A percentile compares a stretch with the other conserved stretches of the same genome.
Evolutionary conservation across 2,113 vertebrate genomes (phyloP).

Genomic region (Centropus bengalensis): DNA sequence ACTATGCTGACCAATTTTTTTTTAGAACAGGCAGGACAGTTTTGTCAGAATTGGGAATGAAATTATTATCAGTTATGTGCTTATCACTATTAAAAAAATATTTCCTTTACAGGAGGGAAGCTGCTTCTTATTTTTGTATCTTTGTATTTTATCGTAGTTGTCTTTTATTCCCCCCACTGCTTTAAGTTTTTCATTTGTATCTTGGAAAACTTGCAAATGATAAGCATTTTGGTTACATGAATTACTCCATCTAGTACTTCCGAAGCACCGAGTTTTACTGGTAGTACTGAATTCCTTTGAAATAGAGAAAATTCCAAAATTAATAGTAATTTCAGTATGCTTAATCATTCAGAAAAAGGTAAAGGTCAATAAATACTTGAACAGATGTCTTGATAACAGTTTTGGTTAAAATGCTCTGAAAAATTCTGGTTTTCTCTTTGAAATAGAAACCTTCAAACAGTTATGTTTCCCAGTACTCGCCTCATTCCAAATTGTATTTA

Average conservation of each 20-base stretch:
- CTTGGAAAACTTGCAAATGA: background rate
- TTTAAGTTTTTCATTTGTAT: background rate
- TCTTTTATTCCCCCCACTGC: background rate
- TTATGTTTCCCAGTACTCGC: background rate
- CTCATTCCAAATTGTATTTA: background rate
- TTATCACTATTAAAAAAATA: background rate
- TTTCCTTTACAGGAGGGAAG: background rate
- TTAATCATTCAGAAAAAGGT: background rate
- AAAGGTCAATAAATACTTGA: background rate
- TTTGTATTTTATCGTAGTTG: background rate
- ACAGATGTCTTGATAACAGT: background rate
- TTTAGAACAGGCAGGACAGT: background rate
- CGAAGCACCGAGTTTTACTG: background rate
- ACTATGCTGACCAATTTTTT: accelerated
- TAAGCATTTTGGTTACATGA: background rate
- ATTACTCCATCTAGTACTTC: background rate
- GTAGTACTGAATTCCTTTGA: background rate
- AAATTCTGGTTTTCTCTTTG: background rate
- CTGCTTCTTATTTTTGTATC: background rate
- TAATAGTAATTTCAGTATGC: background rate
- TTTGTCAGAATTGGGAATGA: background rate
- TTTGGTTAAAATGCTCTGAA: background rate
- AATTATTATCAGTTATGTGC: background rate
- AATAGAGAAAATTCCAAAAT: background rate
- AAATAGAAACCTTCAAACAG: background rate